Conservation (phyloP, 2,797 vertebrate genomes). For the Leptatherina wallacei region DNA sequence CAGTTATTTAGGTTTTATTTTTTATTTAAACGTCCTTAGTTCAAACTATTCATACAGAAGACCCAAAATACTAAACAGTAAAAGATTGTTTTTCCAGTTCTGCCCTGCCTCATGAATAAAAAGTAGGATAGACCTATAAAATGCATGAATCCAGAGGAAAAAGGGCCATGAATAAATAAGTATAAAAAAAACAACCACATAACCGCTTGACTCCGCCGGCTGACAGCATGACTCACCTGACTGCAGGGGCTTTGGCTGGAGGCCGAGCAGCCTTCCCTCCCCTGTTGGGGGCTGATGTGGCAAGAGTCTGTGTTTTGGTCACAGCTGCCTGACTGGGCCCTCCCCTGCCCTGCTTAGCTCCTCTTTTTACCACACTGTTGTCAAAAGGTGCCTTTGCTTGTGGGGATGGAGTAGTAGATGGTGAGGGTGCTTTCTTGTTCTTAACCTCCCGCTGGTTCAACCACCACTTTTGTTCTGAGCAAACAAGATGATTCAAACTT, state of each 20-base stretch:
- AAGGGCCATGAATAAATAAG: slow-evolving; percentile 19
- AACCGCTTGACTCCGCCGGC: neutral
- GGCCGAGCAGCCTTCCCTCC: slow-evolving; percentile 43
- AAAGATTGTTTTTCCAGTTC: neutral
- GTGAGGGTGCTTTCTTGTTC: slow-evolving; percentile 36
- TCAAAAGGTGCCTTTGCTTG: slow-evolving; percentile 37
- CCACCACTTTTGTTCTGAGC: slow-evolving; percentile 80
- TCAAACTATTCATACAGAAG: neutral
- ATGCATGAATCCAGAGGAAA: slow-evolving; percentile 16
- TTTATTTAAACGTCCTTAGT: neutral
- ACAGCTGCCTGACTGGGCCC: slow-evolving; percentile 29
- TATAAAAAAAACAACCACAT: slow-evolving; percentile 10
- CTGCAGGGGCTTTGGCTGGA: slow-evolving; percentile 50
- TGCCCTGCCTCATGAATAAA: slow-evolving; percentile 11
- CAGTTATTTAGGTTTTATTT: neutral
- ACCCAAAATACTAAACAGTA: neutral
- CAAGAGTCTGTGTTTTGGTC: slow-evolving; percentile 41
- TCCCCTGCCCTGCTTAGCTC: slow-evolving; percentile 40
- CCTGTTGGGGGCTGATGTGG: slow-evolving; percentile 13
- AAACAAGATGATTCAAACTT: neutral
- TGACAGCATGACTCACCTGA: slow-evolving; percentile 57
- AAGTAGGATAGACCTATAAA: neutral
- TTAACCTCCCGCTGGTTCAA: slow-evolving; percentile 47
- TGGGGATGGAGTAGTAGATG: slow-evolving; percentile 15
- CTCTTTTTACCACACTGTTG: slow-evolving; percentile 37